Evolutionary conservation across 2,888 invertebrate genomes (phyloP).

Genomic region (Nomada ruficornis): DNA sequence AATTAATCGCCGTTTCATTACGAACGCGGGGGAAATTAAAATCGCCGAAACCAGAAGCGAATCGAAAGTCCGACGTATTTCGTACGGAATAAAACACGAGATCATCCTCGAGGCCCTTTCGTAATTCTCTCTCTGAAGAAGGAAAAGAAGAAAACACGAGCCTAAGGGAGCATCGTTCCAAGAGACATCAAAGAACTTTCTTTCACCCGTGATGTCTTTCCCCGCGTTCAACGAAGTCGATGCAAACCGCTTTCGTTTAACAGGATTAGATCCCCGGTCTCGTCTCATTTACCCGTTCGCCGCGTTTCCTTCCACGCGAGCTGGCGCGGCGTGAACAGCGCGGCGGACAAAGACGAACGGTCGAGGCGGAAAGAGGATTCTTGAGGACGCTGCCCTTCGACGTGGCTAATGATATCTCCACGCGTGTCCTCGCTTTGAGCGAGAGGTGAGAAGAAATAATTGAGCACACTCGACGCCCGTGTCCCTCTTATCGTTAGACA

Average conservation of each 20-base stretch:
- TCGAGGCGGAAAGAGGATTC: constrained; percentile 30
- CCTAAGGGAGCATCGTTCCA: neutral
- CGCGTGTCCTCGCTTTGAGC: constrained; percentile 29
- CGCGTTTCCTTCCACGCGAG: neutral
- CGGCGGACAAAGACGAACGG: constrained; percentile 13
- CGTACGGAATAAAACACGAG: neutral
- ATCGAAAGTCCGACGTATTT: neutral
- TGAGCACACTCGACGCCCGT: neutral
- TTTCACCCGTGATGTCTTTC: neutral
- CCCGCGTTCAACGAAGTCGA: constrained; percentile 11
- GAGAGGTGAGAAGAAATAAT: neutral
- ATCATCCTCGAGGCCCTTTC: neutral
- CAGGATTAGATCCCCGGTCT: constrained; percentile 14
- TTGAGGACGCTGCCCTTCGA: constrained; percentile 30
- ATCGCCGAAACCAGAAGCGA: too few species aligned
- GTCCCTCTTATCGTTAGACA: constrained; percentile 8
- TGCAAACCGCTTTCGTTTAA: constrained; percentile 40
- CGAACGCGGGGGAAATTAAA: too few species aligned
- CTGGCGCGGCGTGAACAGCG: neutral
- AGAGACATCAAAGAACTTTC: neutral
- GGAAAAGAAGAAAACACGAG: neutral
- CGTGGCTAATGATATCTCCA: constrained; percentile 45
- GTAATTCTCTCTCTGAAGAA: neutral
- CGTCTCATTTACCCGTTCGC: constrained; percentile 17
- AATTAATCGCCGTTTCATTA: too few species aligned